phyloP scores from a whole-genome alignment of 2,888 invertebrate genomes.

The Apantesis nais region DNA sequence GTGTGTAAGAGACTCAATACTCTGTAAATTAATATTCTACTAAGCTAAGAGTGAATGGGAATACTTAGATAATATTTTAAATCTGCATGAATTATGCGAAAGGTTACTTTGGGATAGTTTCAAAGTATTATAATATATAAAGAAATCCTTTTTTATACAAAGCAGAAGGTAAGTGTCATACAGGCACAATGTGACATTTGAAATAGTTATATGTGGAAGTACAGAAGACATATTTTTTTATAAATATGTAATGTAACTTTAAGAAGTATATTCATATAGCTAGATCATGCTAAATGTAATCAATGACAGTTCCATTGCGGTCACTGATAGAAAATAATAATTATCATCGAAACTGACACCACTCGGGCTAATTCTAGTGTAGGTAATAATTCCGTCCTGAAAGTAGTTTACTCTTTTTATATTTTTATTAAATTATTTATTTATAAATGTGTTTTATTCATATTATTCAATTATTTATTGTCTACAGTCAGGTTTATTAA shows the following conservation, averaged over 20 bases:
- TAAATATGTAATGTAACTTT: neutral
- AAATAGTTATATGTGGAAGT: neutral
- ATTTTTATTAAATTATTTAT: conserved; percentile 16
- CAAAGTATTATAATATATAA: neutral
- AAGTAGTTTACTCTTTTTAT: conserved; percentile 34
- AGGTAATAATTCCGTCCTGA: conserved; percentile 49
- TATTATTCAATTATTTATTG: neutral
- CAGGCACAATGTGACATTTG: neutral
- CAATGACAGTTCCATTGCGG: no score
- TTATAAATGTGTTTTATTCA: conserved; percentile 16
- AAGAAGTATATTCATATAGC: neutral
- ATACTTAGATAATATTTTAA: neutral
- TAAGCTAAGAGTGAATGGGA: neutral
- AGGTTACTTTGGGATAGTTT: neutral
- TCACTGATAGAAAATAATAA: neutral
- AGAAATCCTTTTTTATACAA: neutral
- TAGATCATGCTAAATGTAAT: no score
- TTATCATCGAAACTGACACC: neutral
- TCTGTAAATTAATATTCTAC: neutral
- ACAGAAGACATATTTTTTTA: neutral
- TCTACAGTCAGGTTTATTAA: neutral
- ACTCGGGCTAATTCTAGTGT: neutral
- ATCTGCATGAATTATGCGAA: neutral
- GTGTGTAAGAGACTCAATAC: neutral
- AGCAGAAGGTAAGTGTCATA: neutral